Percentiles rank a stretch among this genome's conserved stretches.
Conservation (phyloP, 2,113 vertebrate genomes). For the Etia nguti region DNA sequence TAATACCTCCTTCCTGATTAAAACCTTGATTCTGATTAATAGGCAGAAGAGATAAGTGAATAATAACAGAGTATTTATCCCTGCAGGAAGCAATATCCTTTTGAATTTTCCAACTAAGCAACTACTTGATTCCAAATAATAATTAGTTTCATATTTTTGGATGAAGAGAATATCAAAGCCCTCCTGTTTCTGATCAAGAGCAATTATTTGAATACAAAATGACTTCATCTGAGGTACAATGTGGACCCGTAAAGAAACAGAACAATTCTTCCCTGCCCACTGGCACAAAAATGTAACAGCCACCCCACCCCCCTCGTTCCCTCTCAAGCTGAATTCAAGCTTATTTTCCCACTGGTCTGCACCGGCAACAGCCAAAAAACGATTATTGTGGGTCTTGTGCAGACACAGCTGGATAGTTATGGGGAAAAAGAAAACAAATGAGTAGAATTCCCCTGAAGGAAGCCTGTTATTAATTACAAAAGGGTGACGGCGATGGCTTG, state of each 20-base stretch:
- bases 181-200: conserved; percentile 26
- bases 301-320: background rate
- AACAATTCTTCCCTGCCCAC: background rate
- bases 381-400: conserved; percentile 73
- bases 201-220: conserved; percentile 43
- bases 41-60: conserved; percentile 18
- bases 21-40: conserved; percentile 23
- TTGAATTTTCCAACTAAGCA: background rate
- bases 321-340: conserved; percentile 3
- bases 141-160: conserved; percentile 51
- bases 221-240: conserved; percentile 29
- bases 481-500: conserved; percentile 65
- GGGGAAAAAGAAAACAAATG: conserved; percentile 69
- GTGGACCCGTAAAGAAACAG: conserved; percentile 11
- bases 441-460: conserved; percentile 59
- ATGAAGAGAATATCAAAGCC: conserved; percentile 9
- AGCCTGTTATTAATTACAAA: conserved; percentile 80
- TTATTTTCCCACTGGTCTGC: conserved; percentile 17
- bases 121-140: conserved; percentile 22
- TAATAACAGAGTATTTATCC: conserved; percentile 2
- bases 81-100: background rate
- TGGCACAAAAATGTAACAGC: conserved; percentile 3
- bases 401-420: conserved; percentile 59
- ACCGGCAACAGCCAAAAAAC: conserved; percentile 51
- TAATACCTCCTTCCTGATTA: conserved; percentile 1